phyloP scores from a whole-genome alignment of 2,888 invertebrate species.

The Melanargia galathea region DNA sequence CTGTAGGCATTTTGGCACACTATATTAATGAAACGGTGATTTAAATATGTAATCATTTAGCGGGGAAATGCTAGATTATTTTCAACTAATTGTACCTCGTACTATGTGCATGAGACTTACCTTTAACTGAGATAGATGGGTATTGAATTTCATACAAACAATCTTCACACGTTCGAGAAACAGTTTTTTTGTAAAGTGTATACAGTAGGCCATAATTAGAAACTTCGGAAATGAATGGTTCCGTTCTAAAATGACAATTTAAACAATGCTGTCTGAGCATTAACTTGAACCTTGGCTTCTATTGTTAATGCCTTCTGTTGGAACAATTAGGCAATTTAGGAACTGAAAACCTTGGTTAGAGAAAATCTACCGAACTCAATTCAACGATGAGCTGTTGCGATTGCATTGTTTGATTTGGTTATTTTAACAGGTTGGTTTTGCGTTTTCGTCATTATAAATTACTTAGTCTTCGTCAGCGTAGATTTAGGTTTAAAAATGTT shows the following conservation, averaged over 20 bases:
- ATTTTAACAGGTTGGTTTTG: constrained; percentile 18
- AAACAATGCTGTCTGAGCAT: constrained; percentile 65
- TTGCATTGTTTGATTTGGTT: constrained; percentile 16
- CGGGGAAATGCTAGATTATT: too few species aligned
- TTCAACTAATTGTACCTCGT: too few species aligned
- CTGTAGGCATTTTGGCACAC: too few species aligned
- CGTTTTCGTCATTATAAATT: background rate
- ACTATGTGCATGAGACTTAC: background rate
- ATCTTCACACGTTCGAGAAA: constrained; percentile 1
- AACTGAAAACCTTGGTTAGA: constrained; percentile 59
- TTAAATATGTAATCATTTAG: too few species aligned
- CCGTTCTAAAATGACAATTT: constrained; percentile 53
- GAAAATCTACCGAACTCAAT: constrained; percentile 39
- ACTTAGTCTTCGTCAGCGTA: too few species aligned
- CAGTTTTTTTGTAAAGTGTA: background rate
- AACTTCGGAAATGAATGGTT: constrained; percentile 67
- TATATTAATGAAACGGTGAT: too few species aligned
- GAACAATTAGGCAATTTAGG: constrained; percentile 71
- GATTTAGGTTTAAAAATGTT: too few species aligned
- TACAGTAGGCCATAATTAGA: constrained; percentile 30
- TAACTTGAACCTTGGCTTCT: constrained; percentile 60
- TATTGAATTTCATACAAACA: background rate
- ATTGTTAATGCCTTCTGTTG: constrained; percentile 66
- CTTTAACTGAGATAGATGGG: background rate
- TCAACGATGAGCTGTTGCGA: constrained; percentile 18